These are phyloP conservation scores for Acanthosepion esculentum DNA, from an alignment of 2,888 invertebrate genomes.

Conservation along the genomic window DNA sequence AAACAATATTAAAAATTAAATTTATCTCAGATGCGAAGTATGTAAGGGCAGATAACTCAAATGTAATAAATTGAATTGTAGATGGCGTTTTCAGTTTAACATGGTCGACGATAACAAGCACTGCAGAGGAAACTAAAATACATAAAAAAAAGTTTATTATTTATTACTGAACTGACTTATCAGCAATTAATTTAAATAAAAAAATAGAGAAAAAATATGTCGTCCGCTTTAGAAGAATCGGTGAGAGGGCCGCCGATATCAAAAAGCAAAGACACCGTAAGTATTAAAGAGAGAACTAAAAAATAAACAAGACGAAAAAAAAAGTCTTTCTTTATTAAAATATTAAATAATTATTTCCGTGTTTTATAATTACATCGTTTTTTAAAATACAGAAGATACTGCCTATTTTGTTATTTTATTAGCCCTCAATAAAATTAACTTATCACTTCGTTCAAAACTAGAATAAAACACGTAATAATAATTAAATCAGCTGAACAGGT, in stretches of 20 bases:
- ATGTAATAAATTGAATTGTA: not conserved
- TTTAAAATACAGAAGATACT: no score
- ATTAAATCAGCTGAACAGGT: no score
- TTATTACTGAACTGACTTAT: not conserved
- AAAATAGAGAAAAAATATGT: not conserved
- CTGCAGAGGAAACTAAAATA: not conserved
- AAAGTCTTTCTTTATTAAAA: no score
- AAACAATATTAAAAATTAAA: no score
- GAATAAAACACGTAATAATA: no score
- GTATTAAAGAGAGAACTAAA: not conserved
- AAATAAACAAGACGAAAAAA: no score
- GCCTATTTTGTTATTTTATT: no score
- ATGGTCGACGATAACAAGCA: not conserved
- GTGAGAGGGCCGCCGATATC: constrained; percentile 34
- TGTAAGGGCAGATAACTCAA: not conserved
- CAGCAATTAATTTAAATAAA: not conserved
- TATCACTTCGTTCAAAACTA: no score
- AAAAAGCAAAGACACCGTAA: constrained; percentile 41
- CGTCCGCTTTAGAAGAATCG: not conserved
- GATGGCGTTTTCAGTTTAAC: not conserved
- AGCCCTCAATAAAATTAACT: no score
- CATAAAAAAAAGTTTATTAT: not conserved
- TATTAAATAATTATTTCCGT: no score
- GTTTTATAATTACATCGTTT: no score
- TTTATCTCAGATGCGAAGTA: no score